Evolutionary conservation across 2,113 vertebrate species (phyloP).

Genomic region (Xiphophorus maculatus): DNA sequence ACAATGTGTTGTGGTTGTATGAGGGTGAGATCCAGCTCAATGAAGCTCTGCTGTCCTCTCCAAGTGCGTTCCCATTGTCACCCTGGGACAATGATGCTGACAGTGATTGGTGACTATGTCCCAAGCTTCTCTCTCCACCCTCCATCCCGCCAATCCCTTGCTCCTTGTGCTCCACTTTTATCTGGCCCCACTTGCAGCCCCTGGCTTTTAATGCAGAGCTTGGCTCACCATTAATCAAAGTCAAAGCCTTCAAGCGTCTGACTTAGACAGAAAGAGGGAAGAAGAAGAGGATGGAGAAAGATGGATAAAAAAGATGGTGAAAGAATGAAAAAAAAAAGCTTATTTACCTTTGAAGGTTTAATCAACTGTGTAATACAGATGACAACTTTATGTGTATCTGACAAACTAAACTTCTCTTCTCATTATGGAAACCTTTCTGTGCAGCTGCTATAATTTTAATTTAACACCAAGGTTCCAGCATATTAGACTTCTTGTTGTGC

Average conservation of each 20-base stretch:
- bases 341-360: constrained; percentile 41
- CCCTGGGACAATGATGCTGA: constrained; percentile 70
- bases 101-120: constrained; percentile 78
- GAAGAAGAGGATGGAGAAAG: constrained; percentile 9
- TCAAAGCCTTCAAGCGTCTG: constrained; percentile 70
- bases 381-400: constrained; percentile 40
- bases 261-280: constrained; percentile 48
- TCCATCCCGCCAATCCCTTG: constrained; percentile 56
- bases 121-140: constrained; percentile 59
- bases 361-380: constrained; percentile 53
- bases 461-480: background rate
- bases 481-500: background rate
- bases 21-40: constrained; percentile 68
- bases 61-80: constrained; percentile 61
- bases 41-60: constrained; percentile 68
- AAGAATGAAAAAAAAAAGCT: constrained; percentile 40
- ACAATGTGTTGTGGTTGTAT: constrained; percentile 55
- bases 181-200: constrained; percentile 72
- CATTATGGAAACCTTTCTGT: constrained; percentile 3
- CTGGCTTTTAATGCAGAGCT: constrained; percentile 77
- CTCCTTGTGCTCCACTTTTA: constrained; percentile 72
- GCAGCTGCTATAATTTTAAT: constrained; percentile 15
- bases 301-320: constrained; percentile 28
- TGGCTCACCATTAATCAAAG: constrained; percentile 80
- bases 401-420: constrained; percentile 27